Conservation (phyloP, 2,797 vertebrate genomes). For the Sternotherus odoratus region DNA sequence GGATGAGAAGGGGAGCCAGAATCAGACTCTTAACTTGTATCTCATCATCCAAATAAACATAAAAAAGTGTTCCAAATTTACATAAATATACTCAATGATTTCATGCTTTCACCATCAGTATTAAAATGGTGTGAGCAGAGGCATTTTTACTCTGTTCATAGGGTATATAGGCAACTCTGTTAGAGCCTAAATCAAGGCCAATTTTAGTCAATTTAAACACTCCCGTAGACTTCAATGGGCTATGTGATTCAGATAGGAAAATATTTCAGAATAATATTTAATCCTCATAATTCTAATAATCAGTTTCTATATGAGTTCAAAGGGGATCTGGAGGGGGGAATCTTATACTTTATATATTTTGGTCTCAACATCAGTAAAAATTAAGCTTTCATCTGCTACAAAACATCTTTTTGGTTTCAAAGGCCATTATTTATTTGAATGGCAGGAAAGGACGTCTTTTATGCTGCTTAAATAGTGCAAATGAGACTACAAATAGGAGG, state of each 20-base stretch:
- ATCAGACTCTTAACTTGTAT: not conserved
- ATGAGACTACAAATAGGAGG: not conserved
- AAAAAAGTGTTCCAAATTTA: not conserved
- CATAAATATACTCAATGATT: not conserved
- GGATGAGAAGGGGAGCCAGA: not conserved
- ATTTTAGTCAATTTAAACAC: not conserved
- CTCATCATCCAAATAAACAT: not conserved
- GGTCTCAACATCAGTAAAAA: constrained; percentile 25
- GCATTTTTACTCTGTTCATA: not conserved
- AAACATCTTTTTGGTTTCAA: constrained; percentile 17
- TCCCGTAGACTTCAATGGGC: not conserved
- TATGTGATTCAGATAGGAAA: not conserved
- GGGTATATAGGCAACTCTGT: not conserved
- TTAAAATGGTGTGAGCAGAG: not conserved
- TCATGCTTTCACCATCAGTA: not conserved
- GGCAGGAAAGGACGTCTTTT: not conserved
- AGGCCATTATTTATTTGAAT: constrained; percentile 6
- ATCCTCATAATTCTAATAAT: not conserved
- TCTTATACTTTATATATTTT: constrained; percentile 24
- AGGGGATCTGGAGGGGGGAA: not conserved
- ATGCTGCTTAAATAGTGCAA: not conserved
- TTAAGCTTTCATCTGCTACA: not conserved
- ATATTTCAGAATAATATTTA: constrained; percentile 15
- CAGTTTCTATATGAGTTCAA: constrained; percentile 3
- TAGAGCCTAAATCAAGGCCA: not conserved